Evolutionary conservation across 1,140 invertebrate genomes (phyloP).

Genomic region (Melanaphis sacchari): DNA sequence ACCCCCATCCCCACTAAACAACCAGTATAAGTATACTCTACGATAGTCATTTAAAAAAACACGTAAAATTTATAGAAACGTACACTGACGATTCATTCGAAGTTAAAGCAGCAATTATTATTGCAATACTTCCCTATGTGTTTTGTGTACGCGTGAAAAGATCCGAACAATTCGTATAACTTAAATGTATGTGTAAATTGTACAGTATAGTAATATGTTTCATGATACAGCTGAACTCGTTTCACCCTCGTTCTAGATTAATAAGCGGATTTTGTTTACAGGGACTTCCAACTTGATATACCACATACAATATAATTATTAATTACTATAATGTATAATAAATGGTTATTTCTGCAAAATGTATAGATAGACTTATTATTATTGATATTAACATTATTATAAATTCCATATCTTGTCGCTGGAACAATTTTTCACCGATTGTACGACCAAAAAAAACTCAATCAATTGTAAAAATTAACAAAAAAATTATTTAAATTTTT

Average conservation of each 20-base stretch:
- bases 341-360: not conserved
- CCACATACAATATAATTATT: not conserved
- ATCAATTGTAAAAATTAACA: not conserved
- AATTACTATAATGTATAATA: no score
- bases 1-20: not conserved
- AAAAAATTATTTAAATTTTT: slow-evolving; percentile 8
- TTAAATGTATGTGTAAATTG: not conserved
- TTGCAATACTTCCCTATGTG: not conserved
- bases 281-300: not conserved
- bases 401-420: not conserved
- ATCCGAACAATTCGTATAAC: not conserved
- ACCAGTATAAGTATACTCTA: not conserved
- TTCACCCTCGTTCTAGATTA: not conserved
- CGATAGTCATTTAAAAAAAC: not conserved
- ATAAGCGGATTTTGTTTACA: not conserved
- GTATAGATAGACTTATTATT: not conserved
- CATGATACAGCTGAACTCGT: not conserved
- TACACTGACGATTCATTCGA: not conserved
- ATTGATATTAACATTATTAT: not conserved
- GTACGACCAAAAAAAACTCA: not conserved
- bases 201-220: not conserved
- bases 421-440: not conserved
- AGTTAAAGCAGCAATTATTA: not conserved
- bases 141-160: not conserved
- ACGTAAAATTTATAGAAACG: not conserved